Evolutionary conservation across 1,140 invertebrate species (phyloP).

Genomic region (Bombus affinis): DNA sequence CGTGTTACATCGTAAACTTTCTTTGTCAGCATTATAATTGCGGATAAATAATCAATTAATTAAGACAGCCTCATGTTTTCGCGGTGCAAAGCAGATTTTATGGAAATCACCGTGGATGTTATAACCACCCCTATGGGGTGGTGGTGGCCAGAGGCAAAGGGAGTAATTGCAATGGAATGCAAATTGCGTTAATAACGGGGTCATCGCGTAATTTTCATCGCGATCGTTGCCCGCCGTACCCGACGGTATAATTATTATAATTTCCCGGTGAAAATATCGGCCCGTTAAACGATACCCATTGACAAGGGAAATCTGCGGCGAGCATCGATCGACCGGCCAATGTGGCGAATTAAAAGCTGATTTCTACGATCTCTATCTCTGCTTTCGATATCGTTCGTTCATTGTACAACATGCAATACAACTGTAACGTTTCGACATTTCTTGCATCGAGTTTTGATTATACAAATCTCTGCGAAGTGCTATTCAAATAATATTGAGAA

Average conservation of each 20-base stretch:
- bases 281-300: constrained; percentile 48
- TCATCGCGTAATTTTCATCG: constrained; percentile 57
- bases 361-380: neutral
- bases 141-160: constrained; percentile 14
- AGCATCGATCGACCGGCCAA: constrained; percentile 48
- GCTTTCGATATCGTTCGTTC: neutral
- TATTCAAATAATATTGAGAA: too few species aligned
- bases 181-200: constrained; percentile 64
- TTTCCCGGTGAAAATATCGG: constrained; percentile 56
- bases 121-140: neutral
- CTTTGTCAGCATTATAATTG: constrained; percentile 56
- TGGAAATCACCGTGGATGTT: constrained; percentile 48
- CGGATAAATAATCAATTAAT: constrained; percentile 64
- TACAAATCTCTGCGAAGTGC: neutral
- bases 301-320: constrained; percentile 55
- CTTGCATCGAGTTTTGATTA: neutral
- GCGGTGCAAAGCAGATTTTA: constrained; percentile 60
- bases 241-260: constrained; percentile 64
- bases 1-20: constrained; percentile 49
- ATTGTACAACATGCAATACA: neutral
- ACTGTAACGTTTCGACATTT: neutral
- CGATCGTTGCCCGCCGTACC: neutral
- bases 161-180: constrained; percentile 63
- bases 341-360: constrained; percentile 52
- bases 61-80: constrained; percentile 63